Evolutionary conservation across 2,888 invertebrate genomes (phyloP).

Genomic region (Drosophila diplacantha): DNA sequence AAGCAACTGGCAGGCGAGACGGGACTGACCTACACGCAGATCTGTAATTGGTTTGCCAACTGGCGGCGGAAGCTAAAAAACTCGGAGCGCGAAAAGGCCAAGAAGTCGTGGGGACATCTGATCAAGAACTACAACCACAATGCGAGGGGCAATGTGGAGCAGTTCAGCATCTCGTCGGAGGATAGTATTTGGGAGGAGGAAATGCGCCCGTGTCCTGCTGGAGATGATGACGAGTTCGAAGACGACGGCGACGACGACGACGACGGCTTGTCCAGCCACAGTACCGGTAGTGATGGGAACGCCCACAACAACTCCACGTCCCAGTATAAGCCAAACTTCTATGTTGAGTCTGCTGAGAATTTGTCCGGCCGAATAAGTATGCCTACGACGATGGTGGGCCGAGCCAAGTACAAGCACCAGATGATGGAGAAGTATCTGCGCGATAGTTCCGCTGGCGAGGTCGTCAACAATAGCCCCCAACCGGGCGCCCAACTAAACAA

Average conservation of each 20-base stretch:
- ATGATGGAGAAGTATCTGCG: constrained; percentile 81
- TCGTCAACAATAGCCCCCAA: not conserved
- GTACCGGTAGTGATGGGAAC: constrained; percentile 61
- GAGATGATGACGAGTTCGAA: constrained; percentile 47
- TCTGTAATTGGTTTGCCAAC: constrained; percentile 89
- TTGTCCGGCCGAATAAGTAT: constrained; percentile 45
- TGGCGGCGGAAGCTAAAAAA: constrained; percentile 89
- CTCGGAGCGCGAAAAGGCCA: constrained; percentile 83
- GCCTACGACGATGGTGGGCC: constrained; percentile 51
- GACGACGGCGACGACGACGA: constrained; percentile 31
- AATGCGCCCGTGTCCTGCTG: constrained; percentile 62
- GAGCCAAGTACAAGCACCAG: constrained; percentile 80
- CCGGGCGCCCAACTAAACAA: constrained; percentile 82
- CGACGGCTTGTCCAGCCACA: constrained; percentile 58
- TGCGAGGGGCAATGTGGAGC: constrained; percentile 87
- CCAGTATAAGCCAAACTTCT: constrained; percentile 58
- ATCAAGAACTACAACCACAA: constrained; percentile 84
- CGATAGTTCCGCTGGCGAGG: constrained; percentile 66
- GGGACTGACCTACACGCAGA: constrained; percentile 87
- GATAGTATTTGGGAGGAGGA: constrained; percentile 88
- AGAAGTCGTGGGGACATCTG: constrained; percentile 86
- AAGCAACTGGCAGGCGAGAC: constrained; percentile 85
- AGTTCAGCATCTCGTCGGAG: constrained; percentile 87
- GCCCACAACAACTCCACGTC: constrained; percentile 46
- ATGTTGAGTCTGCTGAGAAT: constrained; percentile 43